Evolutionary conservation across 30 jellyfish, hydroid and myxozoan species (phyloP).

Genomic region (Rhopilema esculentum): DNA sequence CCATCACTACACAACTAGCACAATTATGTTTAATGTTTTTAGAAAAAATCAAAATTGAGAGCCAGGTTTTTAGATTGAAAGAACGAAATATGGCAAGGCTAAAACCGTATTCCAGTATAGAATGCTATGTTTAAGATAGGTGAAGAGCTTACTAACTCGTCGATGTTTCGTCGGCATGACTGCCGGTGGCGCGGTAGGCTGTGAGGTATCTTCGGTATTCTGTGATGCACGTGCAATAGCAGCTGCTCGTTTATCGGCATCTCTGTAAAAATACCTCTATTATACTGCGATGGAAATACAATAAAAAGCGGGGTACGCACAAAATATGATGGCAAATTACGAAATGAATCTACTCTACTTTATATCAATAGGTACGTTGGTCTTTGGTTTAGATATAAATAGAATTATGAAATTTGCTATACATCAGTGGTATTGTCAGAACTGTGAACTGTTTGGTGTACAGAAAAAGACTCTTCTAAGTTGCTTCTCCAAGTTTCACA

Average conservation of each 20-base stretch:
- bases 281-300: not conserved
- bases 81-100: not conserved
- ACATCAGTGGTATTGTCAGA: too few relatives aligned
- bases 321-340: not conserved
- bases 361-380: not conserved
- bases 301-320: not conserved
- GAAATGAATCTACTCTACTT: not conserved
- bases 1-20: too few relatives aligned
- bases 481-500: too few relatives aligned
- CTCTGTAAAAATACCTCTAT: constrained; percentile 13
- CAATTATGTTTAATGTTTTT: too few relatives aligned
- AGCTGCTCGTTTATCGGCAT: constrained; percentile 72
- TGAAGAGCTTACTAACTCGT: constrained; percentile 3
- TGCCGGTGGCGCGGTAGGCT: constrained; percentile 17
- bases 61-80: not conserved
- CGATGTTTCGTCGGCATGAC: constrained; percentile 32
- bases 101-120: not conserved
- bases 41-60: not conserved
- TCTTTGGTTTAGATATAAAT: too few relatives aligned
- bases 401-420: too few relatives aligned
- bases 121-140: too few relatives aligned
- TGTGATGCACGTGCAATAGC: constrained; percentile 69
- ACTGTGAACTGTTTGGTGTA: too few relatives aligned
- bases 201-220: constrained; percentile 31
- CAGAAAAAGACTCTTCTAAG: too few relatives aligned